These are phyloP conservation scores for Phrixothrix hirtus DNA, from an alignment of 2,888 invertebrate species.

Conservation along the genomic window DNA sequence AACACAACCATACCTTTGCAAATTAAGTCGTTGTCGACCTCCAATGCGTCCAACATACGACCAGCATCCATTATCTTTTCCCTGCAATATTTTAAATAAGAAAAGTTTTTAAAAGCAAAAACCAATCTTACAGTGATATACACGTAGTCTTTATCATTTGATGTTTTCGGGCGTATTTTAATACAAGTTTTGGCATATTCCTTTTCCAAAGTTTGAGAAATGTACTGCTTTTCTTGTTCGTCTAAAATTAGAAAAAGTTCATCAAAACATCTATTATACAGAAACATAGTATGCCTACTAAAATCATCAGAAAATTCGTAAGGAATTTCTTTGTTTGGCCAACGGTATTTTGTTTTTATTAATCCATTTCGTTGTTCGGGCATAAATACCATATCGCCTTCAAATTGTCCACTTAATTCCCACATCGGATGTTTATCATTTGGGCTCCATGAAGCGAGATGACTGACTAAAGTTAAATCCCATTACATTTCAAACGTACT, in stretches of 20 bases:
- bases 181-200: slow-evolving; percentile 3
- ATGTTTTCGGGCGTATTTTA: background rate
- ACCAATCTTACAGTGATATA: slow-evolving; percentile 16
- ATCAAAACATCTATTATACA: too few relatives aligned
- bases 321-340: slow-evolving; percentile 7
- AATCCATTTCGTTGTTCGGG: slow-evolving; percentile 13
- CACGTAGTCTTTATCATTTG: slow-evolving; percentile 7
- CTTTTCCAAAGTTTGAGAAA: background rate
- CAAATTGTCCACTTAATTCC: slow-evolving; percentile 19
- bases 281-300: background rate
- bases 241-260: slow-evolving; percentile 7
- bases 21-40: background rate
- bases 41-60: slow-evolving; percentile 3
- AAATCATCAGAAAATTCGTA: slow-evolving; percentile 7
- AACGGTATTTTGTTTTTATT: background rate
- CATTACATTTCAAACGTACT: too few relatives aligned
- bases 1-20: slow-evolving; percentile 60
- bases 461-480: too few relatives aligned
- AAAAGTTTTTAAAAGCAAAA: background rate
- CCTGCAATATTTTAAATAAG: background rate
- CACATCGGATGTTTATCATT: too few relatives aligned
- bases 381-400: slow-evolving; percentile 18
- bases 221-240: background rate
- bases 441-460: too few relatives aligned
- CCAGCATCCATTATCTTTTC: background rate